Percentiles rank a stretch among this genome's conserved stretches.
Conservation (phyloP, 1,140 invertebrate genomes). For the Scylla paramamosain region DNA sequence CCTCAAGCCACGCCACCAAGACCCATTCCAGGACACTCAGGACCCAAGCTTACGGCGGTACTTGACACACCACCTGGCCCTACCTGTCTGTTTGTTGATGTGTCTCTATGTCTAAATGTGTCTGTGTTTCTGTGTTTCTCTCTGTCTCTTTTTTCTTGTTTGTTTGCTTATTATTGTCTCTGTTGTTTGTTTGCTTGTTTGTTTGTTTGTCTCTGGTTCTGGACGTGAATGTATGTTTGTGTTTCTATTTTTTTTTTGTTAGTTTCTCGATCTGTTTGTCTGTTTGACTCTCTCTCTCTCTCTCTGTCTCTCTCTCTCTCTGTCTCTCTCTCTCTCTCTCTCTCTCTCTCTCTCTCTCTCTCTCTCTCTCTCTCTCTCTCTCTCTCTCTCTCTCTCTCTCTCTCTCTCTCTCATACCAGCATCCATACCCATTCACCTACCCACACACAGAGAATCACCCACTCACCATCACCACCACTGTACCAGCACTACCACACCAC, state of each 20-base stretch:
- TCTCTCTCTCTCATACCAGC: background rate
- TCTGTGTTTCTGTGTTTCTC: background rate
- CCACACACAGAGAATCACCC: background rate
- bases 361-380: background rate
- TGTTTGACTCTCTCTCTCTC: background rate
- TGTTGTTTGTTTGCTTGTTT: too few relatives aligned
- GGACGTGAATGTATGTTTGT: too few relatives aligned
- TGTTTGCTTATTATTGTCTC: too few relatives aligned
- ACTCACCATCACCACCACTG: background rate
- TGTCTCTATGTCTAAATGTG: background rate
- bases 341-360: constrained; percentile 14
- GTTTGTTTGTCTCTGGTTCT: background rate
- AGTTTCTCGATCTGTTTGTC: background rate
- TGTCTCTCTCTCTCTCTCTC: background rate
- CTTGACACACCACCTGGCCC: background rate
- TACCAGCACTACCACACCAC: too few relatives aligned
- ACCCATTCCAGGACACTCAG: background rate
- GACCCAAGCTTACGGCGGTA: background rate
- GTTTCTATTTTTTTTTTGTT: background rate
- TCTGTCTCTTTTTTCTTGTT: background rate
- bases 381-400: background rate
- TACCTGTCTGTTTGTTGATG: background rate
- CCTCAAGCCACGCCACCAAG: background rate
- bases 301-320: constrained; percentile 31
- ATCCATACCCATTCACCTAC: constrained; percentile 5